Conservation (phyloP, 2,888 invertebrate species). For the Eupithecia insigniata region DNA sequence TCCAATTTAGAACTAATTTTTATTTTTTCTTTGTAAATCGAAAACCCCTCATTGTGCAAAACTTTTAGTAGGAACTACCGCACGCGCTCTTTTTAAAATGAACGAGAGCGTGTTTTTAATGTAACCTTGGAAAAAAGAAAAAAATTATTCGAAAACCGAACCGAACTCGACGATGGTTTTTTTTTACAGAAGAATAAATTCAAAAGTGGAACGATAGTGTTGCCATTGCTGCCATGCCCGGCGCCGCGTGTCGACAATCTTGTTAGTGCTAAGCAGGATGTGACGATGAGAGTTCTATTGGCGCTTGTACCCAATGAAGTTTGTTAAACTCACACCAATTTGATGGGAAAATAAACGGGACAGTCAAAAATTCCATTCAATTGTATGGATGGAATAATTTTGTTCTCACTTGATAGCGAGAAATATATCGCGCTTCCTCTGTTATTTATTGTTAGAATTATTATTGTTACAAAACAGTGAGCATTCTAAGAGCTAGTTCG, state of each 20-base stretch:
- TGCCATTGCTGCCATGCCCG: not conserved
- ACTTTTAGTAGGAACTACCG: not conserved
- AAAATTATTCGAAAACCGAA: not conserved
- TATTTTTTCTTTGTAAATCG: no score
- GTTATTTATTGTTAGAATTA: no score
- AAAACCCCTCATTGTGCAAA: no score
- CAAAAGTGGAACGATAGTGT: not conserved
- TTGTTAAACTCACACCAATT: constrained; percentile 2
- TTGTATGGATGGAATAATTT: not conserved
- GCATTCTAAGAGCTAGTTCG: no score
- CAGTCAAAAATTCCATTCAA: not conserved
- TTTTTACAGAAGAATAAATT: not conserved
- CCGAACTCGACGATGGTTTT: not conserved
- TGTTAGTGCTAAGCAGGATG: constrained; percentile 31
- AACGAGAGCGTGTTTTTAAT: not conserved
- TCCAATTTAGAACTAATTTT: no score
- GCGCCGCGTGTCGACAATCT: constrained; percentile 13
- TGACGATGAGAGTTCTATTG: constrained; percentile 22
- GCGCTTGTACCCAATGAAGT: constrained; percentile 12
- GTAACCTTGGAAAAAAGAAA: not conserved
- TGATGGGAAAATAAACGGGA: not conserved
- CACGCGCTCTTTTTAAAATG: not conserved
- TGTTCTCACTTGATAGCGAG: no score
- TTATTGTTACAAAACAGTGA: no score
- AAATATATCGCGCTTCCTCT: no score